phyloP scores from a whole-genome alignment of 2,888 invertebrate genomes.

The Scrobipalpa costella region DNA sequence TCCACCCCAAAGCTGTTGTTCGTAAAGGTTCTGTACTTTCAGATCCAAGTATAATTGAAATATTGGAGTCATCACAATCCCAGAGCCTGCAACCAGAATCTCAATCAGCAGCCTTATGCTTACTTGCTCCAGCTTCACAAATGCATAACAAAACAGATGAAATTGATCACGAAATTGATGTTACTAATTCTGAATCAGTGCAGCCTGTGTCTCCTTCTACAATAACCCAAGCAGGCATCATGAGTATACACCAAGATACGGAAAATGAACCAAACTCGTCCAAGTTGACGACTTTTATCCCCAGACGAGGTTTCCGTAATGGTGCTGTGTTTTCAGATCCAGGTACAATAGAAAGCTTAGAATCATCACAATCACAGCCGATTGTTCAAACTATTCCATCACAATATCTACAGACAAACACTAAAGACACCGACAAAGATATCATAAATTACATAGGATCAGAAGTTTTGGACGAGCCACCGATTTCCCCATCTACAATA shows the following conservation, averaged over 20 bases:
- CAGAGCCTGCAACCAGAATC: not conserved
- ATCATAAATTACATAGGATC: not conserved
- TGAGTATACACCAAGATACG: no score
- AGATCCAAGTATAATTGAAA: not conserved
- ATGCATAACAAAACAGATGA: not conserved
- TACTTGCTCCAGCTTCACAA: not conserved
- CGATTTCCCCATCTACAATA: not conserved
- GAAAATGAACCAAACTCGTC: no score
- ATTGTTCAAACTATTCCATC: not conserved
- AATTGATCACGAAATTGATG: not conserved
- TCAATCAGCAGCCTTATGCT: not conserved
- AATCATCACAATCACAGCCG: not conserved
- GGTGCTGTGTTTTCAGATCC: conserved; percentile 3
- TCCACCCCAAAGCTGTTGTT: not conserved
- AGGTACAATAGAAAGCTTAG: conserved; percentile 3
- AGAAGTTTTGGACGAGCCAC: not conserved
- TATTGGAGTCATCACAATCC: conserved; percentile 5
- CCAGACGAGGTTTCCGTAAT: not conserved
- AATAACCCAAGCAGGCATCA: not conserved
- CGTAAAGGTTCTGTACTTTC: not conserved
- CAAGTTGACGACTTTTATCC: not conserved
- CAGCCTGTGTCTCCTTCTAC: not conserved
- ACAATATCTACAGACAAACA: not conserved
- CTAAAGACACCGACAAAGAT: not conserved
- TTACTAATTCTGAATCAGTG: no score